A percentile compares a stretch with the other conserved stretches of the same genome.
Conservation (phyloP, 1,140 invertebrate species). For the Drosophila busckii region DNA sequence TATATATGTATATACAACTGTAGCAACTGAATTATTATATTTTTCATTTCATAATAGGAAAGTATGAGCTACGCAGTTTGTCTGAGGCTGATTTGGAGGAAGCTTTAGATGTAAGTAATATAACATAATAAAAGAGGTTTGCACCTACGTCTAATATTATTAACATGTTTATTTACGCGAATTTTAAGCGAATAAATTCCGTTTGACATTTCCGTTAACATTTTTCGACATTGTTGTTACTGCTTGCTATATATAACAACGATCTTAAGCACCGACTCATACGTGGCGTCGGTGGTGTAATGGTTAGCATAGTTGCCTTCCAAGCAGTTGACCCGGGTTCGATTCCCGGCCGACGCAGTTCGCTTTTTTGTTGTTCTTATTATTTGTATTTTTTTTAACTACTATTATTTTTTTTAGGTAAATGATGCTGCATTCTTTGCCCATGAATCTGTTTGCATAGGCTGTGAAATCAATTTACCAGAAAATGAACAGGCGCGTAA, state of each 20-base stretch:
- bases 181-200: no score
- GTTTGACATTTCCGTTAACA: no score
- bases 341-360: constrained; percentile 85
- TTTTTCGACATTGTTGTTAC: no score
- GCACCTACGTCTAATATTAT: neutral
- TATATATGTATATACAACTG: neutral
- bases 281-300: constrained; percentile 85
- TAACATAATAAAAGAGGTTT: neutral
- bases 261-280: neutral
- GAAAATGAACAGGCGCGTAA: constrained; percentile 78
- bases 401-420: constrained; percentile 73
- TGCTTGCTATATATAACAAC: constrained; percentile 23
- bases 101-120: constrained; percentile 63
- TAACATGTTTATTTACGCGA: no score
- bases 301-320: constrained; percentile 93
- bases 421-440: constrained; percentile 81
- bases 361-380: constrained; percentile 14
- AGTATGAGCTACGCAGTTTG: constrained; percentile 53
- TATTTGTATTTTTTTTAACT: neutral
- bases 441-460: constrained; percentile 81
- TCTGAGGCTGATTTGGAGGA: constrained; percentile 50
- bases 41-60: constrained; percentile 32
- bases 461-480: constrained; percentile 80
- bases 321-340: constrained; percentile 92
- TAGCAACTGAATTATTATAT: neutral